Evolutionary conservation across 2,888 invertebrate species (phyloP), one percentile per base, ranked within the genome.

Genomic region (Eristalinus sepulchralis): DNA sequence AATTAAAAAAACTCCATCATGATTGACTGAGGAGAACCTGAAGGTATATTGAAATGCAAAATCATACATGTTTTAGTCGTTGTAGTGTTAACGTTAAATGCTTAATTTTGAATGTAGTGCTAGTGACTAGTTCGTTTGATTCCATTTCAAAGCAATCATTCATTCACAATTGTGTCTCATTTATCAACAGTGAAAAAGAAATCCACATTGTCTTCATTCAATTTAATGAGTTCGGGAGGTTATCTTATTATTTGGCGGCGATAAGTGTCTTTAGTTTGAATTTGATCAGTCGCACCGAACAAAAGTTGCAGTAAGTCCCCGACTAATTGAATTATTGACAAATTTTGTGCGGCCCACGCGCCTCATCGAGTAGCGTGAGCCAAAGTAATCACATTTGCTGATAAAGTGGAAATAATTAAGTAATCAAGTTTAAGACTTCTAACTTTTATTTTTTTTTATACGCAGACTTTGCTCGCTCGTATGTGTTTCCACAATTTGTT

Each of bases 1-100:
- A 86, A 88, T 90, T 72, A 88, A 88, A 88, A 89, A 88, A 89
- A 83, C 87, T 88, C 89, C 91, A 88, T 91, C 90, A 90, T 92
- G 92, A 92, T 91, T 92, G 90, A 90, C 91, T 90, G 91, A 91
- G 91, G 92, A 92, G 89, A 91, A 91, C 89, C 89, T 91, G 82
- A 92, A 92, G 92, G 92, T 92, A 92, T 8, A 17, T 89, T 83
- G 60, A 57, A 83, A 72, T 53, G 59, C 53, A 39, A 71, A 57
- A 27, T 36, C 76, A 71, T 6, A 59, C 39, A 34, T 57, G 24
- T 76, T 72, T 60, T 81, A 17, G 73, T 31, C 72, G 55, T 83
- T 79, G 64, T 75, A 59, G 36, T 68, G 17, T 66, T 71, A 53
- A 22, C 5, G 24, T 17, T 34, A 20, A 3, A 33, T 47, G 53